phyloP scores from a whole-genome alignment of 2,888 invertebrate genomes.

The Horisme vitalbata region DNA sequence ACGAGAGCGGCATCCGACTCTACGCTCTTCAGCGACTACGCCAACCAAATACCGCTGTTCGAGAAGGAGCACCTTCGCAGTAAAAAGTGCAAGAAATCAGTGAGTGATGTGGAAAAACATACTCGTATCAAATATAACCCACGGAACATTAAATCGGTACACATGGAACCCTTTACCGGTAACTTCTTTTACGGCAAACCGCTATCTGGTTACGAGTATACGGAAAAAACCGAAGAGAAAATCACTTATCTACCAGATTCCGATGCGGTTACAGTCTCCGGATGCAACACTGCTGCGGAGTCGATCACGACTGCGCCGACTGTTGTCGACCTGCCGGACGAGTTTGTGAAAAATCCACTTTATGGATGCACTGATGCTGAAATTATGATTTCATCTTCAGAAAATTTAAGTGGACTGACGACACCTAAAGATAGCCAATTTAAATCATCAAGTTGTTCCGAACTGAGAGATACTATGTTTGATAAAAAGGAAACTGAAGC shows the following conservation, averaged over 20 bases:
- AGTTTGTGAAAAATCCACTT: conserved; percentile 68
- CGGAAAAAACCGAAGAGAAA: conserved; percentile 68
- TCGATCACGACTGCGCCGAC: conserved; percentile 65
- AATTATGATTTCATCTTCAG: conserved; percentile 54
- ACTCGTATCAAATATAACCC: conserved; percentile 63
- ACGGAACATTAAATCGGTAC: conserved; percentile 65
- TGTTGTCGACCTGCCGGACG: conserved; percentile 60
- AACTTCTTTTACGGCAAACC: conserved; percentile 77
- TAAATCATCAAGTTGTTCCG: conserved; percentile 70
- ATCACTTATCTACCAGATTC: conserved; percentile 73
- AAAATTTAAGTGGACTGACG: conserved; percentile 54
- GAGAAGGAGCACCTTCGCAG: conserved; percentile 60
- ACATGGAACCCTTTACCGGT: conserved; percentile 72
- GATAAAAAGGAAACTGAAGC: conserved; percentile 53
- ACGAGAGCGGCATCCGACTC: conserved; percentile 73
- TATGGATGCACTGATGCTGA: conserved; percentile 67
- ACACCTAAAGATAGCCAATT: conserved; percentile 68
- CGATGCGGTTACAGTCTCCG: conserved; percentile 68
- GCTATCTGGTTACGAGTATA: conserved; percentile 65
- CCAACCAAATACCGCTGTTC: conserved; percentile 74
- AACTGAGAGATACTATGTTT: conserved; percentile 64
- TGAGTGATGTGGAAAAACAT: conserved; percentile 68
- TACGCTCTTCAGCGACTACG: conserved; percentile 78
- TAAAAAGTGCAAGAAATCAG: conserved; percentile 68
- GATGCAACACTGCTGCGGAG: conserved; percentile 58